Conservation (phyloP, 2,113 vertebrate genomes). For the Pterocles orientalis region DNA sequence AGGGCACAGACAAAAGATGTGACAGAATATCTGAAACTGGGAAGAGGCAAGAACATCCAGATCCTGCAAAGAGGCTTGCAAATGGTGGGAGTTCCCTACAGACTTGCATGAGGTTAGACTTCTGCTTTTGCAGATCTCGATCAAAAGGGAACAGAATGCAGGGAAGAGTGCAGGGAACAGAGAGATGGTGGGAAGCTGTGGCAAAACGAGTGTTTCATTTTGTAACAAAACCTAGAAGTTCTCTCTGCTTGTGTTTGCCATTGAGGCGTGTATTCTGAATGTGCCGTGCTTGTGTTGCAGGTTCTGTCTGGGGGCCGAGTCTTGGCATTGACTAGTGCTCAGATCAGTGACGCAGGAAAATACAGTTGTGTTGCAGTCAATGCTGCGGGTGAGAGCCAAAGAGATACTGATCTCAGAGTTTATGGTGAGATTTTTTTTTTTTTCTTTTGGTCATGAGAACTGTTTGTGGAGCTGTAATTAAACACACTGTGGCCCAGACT, state of each 20-base stretch:
- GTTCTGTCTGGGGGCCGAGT: slow-evolving; percentile 87
- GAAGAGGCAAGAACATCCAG: background rate
- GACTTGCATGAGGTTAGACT: background rate
- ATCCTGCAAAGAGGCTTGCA: background rate
- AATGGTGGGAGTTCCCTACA: background rate
- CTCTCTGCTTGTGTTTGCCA: background rate
- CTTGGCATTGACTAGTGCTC: slow-evolving; percentile 84
- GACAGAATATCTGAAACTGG: background rate
- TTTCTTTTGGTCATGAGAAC: background rate
- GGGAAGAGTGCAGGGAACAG: background rate
- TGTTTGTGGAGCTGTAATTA: background rate
- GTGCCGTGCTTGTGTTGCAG: slow-evolving; percentile 49
- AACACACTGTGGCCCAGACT: background rate
- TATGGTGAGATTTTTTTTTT: slow-evolving; percentile 80
- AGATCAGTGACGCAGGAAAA: slow-evolving; percentile 87
- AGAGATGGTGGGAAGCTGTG: background rate
- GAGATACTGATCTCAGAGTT: slow-evolving; percentile 84
- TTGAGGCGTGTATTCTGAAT: background rate
- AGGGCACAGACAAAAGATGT: background rate
- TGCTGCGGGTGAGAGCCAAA: slow-evolving; percentile 91
- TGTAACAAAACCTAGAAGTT: background rate
- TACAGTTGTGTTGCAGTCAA: slow-evolving; percentile 95
- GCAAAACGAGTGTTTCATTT: background rate
- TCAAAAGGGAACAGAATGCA: background rate
- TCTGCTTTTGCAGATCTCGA: background rate